Evolutionary conservation across 2,113 vertebrate species (phyloP), one percentile per base, ranked within the genome.

Genomic region (Raphicerus campestris): DNA sequence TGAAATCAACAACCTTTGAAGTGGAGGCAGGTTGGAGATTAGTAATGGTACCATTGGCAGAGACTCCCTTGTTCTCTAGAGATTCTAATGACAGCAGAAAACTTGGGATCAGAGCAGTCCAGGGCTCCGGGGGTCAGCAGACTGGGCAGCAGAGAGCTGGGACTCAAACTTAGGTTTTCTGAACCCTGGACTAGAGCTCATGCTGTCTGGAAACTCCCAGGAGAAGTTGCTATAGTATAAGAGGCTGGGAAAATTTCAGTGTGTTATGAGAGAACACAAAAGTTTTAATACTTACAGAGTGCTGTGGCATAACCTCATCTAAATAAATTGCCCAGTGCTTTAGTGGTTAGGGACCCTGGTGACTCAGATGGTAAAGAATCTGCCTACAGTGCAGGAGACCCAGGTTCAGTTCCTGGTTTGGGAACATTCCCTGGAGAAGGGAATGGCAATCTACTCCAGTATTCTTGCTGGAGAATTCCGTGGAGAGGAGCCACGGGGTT

Each of bases 251-350:
- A 91, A 91, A 42, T 87, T 42, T 85, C 7, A 78, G 1, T 87
- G 81, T 51, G 26, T 63, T 60, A 28, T 61, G 30, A 55, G 49
- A 86, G 32, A 80, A 61, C 28, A 80, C 60, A 49, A 85, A 75
- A 47, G 47, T 94, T 97, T 77, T 93, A 26, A 92, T 87, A 39
- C 75, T 96, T 84, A 61, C 63, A 82, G 45, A 55, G 26, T 87
- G 53, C 47, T 82, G 49, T 70, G 89, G 75, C 95, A 83, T 75
- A 89, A 73, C 30, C 42, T 58, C 19, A 63, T 55, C 17, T 49
- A 97, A 89, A 96, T 94, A 94, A 87, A 86, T 51, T 49, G 15
- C 17, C 47, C n/a, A 60, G 0, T 77, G n/a, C 30, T 77, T 95
- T 63, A 39, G 66, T 73, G 35, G 66, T 22, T 73, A 39, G 35